Conservation (phyloP, 2,888 invertebrate species). For the Nemapogon koenigi region DNA sequence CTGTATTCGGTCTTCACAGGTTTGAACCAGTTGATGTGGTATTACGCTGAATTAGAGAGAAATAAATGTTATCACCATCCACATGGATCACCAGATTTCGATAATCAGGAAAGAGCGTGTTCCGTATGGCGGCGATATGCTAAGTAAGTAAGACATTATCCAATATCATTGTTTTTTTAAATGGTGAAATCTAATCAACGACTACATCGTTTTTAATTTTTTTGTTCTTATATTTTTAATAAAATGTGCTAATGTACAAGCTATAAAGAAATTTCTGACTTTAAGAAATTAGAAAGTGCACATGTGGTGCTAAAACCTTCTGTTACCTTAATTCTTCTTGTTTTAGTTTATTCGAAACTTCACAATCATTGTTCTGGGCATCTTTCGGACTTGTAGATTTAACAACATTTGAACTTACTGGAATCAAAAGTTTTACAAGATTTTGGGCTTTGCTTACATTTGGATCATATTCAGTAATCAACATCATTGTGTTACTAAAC, state of each 20-base stretch:
- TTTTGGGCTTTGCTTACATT: constrained; percentile 98
- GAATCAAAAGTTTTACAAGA: constrained; percentile 94
- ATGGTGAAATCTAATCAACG: no score
- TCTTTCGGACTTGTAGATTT: constrained; percentile 96
- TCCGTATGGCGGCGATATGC: constrained; percentile 88
- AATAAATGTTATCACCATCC: constrained; percentile 81
- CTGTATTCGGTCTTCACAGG: constrained; percentile 63
- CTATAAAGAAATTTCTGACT: no score
- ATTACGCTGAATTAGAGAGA: constrained; percentile 89
- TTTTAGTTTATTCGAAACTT: constrained; percentile 93
- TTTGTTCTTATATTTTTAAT: no score
- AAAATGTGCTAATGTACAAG: no score
- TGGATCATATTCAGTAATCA: constrained; percentile 96
- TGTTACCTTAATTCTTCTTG: constrained; percentile 12
- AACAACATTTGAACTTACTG: constrained; percentile 91
- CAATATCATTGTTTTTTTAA: no score
- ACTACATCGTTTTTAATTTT: no score
- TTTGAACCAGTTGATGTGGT: constrained; percentile 91
- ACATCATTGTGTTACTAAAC: constrained; percentile 94
- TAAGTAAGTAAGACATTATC: no score
- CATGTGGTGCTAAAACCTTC: no score
- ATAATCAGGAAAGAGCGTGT: constrained; percentile 82
- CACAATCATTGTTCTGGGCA: constrained; percentile 98
- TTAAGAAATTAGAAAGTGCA: no score
- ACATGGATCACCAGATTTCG: constrained; percentile 81